phyloP scores from a whole-genome alignment of 92 coral and sea anemone species.

The Heteractis magnifica region DNA sequence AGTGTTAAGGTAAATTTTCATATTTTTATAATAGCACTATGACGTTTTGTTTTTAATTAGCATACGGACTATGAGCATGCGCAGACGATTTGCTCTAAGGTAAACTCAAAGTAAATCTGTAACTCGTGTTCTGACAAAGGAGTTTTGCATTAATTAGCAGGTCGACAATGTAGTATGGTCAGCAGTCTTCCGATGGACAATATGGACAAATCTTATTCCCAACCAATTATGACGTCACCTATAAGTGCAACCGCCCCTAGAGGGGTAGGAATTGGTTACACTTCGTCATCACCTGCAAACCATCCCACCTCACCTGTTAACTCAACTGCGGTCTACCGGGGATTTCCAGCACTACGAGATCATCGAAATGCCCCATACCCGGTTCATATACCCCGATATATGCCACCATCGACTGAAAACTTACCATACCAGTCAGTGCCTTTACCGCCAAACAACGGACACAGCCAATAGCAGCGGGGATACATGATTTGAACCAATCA shows the following conservation, averaged over 20 bases:
- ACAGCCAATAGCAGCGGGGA: slow-evolving; percentile 4
- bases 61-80: too few relatives aligned
- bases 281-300: slow-evolving; percentile 43
- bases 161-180: slow-evolving; percentile 34
- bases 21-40: too few relatives aligned
- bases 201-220: slow-evolving; percentile 38
- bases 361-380: slow-evolving; percentile 64
- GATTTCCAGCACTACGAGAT: slow-evolving; percentile 51
- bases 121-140: background rate
- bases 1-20: too few relatives aligned
- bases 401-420: slow-evolving; percentile 40
- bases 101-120: background rate
- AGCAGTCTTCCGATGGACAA: slow-evolving; percentile 34
- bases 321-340: slow-evolving; percentile 58
- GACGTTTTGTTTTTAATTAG: too few relatives aligned
- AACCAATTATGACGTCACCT: slow-evolving; percentile 53
- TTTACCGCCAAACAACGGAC: slow-evolving; percentile 28
- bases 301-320: slow-evolving; percentile 66
- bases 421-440: slow-evolving; percentile 42
- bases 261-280: slow-evolving; percentile 51
- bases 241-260: slow-evolving; percentile 46
- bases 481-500: background rate
- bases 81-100: too few relatives aligned
- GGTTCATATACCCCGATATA: slow-evolving; percentile 52
- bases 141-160: background rate